These are phyloP conservation scores for Parauchenoglanis ngamensis DNA, from an alignment of 2,797 vertebrate genomes.

Conservation along the genomic window DNA sequence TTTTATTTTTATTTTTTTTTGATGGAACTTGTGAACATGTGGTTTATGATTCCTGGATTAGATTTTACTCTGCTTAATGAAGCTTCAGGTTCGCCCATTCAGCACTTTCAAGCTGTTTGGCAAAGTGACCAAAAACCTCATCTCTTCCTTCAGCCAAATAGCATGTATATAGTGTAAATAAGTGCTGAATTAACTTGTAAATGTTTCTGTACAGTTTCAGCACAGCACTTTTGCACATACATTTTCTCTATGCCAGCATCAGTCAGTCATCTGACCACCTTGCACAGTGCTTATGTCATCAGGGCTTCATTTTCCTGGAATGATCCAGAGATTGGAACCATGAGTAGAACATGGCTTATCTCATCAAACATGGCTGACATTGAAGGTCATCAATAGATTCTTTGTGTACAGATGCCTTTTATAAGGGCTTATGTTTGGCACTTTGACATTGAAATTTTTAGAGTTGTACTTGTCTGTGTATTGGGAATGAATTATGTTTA, in stretches of 20 bases:
- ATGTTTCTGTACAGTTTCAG: conserved; percentile 61
- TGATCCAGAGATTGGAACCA: conserved; percentile 40
- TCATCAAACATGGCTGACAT: conserved; percentile 43
- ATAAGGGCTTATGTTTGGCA: conserved; percentile 28
- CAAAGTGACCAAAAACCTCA: conserved; percentile 56
- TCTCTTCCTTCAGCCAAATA: conserved; percentile 45
- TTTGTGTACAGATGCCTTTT: conserved; percentile 36
- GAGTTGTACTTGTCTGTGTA: background rate
- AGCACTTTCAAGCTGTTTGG: conserved; percentile 42
- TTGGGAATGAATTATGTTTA: conserved; percentile 29
- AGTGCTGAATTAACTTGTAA: conserved; percentile 47
- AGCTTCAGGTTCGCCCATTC: conserved; percentile 13
- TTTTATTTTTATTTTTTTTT: background rate
- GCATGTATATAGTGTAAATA: conserved; percentile 55
- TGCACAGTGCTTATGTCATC: conserved; percentile 58
- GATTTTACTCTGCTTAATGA: conserved; percentile 8
- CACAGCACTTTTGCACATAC: conserved; percentile 68
- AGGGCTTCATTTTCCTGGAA: conserved; percentile 41
- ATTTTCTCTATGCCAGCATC: conserved; percentile 41
- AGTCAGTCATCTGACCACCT: conserved; percentile 45
- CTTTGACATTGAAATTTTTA: conserved; percentile 10
- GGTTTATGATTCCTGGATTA: conserved; percentile 13
- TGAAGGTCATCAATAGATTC: conserved; percentile 30
- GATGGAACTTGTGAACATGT: conserved; percentile 10
- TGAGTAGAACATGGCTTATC: conserved; percentile 30